Conservation (phyloP, 2,888 invertebrate genomes). For the Antheraea assamensis region DNA sequence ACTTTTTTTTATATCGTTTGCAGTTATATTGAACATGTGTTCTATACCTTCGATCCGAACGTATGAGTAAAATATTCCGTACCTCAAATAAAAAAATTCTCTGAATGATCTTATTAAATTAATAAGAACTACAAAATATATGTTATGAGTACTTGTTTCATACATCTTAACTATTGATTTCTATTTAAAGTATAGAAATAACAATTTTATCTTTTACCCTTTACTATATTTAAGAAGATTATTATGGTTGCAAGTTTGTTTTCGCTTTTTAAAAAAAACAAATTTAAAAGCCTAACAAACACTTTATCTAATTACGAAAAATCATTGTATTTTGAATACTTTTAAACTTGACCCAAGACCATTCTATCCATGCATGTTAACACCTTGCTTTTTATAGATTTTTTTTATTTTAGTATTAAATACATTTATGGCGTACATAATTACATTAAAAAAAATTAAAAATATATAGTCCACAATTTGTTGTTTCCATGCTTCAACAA, state of each 20-base stretch:
- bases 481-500: neutral
- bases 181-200: neutral
- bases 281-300: too few relatives aligned
- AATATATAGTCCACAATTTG: neutral
- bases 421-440: neutral
- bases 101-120: neutral
- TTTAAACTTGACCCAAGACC: too few relatives aligned
- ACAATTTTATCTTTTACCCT: neutral
- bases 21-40: neutral
- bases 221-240: neutral
- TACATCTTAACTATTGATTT: neutral
- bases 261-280: too few relatives aligned
- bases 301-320: too few relatives aligned
- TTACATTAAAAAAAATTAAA: neutral
- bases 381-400: neutral
- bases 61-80: neutral
- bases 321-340: too few relatives aligned
- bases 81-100: neutral
- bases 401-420: neutral
- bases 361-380: too few relatives aligned
- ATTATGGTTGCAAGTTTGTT: too few relatives aligned
- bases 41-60: neutral
- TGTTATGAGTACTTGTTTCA: neutral
- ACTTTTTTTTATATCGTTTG: constrained; percentile 10
- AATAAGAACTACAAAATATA: neutral